These are phyloP conservation scores for Bembecia ichneumoniformis DNA, from an alignment of 2,888 invertebrate species.

Conservation along the genomic window DNA sequence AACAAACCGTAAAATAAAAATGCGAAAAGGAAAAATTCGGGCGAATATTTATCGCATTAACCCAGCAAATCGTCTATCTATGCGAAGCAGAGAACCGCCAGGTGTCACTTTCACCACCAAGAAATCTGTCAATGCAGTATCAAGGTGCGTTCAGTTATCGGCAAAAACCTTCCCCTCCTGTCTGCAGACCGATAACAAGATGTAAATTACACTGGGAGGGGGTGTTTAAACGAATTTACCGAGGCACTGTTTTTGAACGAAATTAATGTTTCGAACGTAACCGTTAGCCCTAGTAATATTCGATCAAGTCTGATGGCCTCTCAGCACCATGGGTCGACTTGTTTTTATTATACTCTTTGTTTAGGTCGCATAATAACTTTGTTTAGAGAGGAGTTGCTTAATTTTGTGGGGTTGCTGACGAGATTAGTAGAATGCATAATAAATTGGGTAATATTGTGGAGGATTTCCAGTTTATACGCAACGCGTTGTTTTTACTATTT, in stretches of 20 bases:
- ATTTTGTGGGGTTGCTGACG: slow-evolving; percentile 14
- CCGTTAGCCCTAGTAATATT: slow-evolving; percentile 18
- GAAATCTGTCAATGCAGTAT: slow-evolving; percentile 26
- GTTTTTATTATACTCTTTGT: slow-evolving; percentile 18
- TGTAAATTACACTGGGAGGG: slow-evolving; percentile 54
- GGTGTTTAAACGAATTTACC: slow-evolving; percentile 50
- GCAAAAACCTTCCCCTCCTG: slow-evolving; percentile 27
- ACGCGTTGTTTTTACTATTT: background rate
- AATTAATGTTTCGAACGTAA: slow-evolving; percentile 45
- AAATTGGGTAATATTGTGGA: slow-evolving; percentile 10
- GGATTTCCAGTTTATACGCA: background rate
- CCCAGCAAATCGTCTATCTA: slow-evolving; percentile 6
- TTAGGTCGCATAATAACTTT: slow-evolving; percentile 19
- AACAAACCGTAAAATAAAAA: too few relatives aligned
- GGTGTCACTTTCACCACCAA: slow-evolving; percentile 23
- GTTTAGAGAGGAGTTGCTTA: slow-evolving; percentile 18
- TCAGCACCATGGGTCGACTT: slow-evolving; percentile 6
- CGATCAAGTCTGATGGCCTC: slow-evolving; percentile 14
- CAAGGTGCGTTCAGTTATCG: slow-evolving; percentile 7
- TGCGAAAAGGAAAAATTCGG: too few relatives aligned
- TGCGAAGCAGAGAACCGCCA: slow-evolving; percentile 8
- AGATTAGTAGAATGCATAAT: slow-evolving; percentile 18
- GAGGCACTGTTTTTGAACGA: slow-evolving; percentile 40
- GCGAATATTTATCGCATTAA: background rate
- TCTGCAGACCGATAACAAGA: slow-evolving; percentile 49